Conservation (phyloP, 2,888 invertebrate genomes). For the Cephus rjabovi region DNA sequence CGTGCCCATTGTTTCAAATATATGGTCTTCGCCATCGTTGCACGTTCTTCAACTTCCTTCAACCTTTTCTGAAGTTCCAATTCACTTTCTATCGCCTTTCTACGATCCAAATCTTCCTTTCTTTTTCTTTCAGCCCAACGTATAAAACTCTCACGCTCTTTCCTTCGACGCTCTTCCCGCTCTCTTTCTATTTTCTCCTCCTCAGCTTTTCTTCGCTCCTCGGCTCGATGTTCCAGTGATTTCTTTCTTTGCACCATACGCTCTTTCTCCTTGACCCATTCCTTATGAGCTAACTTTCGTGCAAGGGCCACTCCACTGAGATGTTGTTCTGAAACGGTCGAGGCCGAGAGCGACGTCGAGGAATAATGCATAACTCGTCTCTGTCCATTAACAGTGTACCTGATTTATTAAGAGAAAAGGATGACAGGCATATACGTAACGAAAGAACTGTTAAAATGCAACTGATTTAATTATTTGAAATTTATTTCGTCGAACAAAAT, state of each 20-base stretch:
- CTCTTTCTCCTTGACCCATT: slow-evolving; percentile 71
- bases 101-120: slow-evolving; percentile 64
- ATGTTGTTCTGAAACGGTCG: slow-evolving; percentile 29
- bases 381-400: slow-evolving; percentile 42
- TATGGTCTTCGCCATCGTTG: slow-evolving; percentile 51
- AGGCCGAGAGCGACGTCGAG: slow-evolving; percentile 37
- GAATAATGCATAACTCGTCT: slow-evolving; percentile 41
- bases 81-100: slow-evolving; percentile 66
- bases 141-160: slow-evolving; percentile 65
- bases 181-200: slow-evolving; percentile 49
- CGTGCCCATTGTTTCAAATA: slow-evolving; percentile 69
- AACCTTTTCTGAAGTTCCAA: slow-evolving; percentile 65
- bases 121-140: slow-evolving; percentile 63
- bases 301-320: slow-evolving; percentile 34
- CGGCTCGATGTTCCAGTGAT: slow-evolving; percentile 51
- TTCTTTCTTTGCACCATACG: slow-evolving; percentile 43
- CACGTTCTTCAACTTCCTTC: slow-evolving; percentile 53
- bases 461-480: neutral
- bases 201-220: slow-evolving; percentile 34
- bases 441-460: neutral
- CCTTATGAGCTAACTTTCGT: slow-evolving; percentile 65
- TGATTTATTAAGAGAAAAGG: slow-evolving; percentile 11
- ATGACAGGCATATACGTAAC: neutral
- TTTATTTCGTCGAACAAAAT: neutral
- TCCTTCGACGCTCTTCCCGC: slow-evolving; percentile 56